Base-by-base conservation (phyloP, 2,888 invertebrate genomes). In the Hypena proboscidalis region DNA sequence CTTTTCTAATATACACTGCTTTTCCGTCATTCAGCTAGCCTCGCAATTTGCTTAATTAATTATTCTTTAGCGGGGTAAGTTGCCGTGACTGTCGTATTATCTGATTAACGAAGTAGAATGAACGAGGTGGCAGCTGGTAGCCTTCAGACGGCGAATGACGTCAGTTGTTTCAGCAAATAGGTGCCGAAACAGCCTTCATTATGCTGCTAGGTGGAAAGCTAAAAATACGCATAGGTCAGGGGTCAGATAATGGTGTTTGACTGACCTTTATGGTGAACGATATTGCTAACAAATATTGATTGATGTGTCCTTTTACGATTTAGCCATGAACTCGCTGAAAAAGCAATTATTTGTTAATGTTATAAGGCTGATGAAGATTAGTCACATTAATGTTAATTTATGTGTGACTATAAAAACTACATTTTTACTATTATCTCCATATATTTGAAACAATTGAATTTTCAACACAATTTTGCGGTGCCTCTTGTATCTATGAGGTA, bases 141-240 rank as follows among this genome's bases (percentile, higher is more conserved):
- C 85, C 86, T 83, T 85, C 82, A 74, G 70, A 67, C 64, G 60
- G 48, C 48, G 63, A 66, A 64, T 89, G 88, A 90, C 89, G 88
- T 89, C 86, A 87, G 80, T 85, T 85, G 89, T 87, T 88, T 87
- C 83, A 88, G 86, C 82, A 81, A 85, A 86, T 82, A 78, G 83
- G 66, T 75, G 58, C 71, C 74, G 70, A 56, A 67, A 66, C 63
- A 83, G 73, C 89, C 88, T 88, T 80, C 64, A 56, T 62, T 67
- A 73, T 77, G 74, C 64, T 61, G 71, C 71, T 77, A 62, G 74
- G 73, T 76, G 75, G 74, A 67, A 63, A 56, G 74, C 86, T 88
- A 89, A 83, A 89, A 82, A 89, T 89, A 89, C 58, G 56, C 66
- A 71, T 80, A 83, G 87, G 86, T 87, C 83, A 83, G 76, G 68